Percentiles rank a stretch among this genome's conserved stretches.
These are phyloP conservation scores for Aplocera efformata DNA, from an alignment of 2,888 invertebrate species.

Conservation along the genomic window DNA sequence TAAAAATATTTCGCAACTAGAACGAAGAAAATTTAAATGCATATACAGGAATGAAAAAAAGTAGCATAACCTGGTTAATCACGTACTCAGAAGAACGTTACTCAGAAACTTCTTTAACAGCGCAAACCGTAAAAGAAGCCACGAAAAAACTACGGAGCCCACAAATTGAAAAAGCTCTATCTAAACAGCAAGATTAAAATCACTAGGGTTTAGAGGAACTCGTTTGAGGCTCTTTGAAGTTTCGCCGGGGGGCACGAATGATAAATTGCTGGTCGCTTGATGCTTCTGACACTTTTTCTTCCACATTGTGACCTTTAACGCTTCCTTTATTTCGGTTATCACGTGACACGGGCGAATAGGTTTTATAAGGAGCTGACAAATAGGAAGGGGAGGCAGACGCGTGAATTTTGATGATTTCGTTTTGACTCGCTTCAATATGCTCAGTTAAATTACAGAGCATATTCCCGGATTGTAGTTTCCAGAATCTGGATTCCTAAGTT, in stretches of 20 bases:
- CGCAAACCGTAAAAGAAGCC: conserved; percentile 1
- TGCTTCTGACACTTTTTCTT: conserved; percentile 57
- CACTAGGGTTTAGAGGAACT: conserved; percentile 52
- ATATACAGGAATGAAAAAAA: too few species aligned
- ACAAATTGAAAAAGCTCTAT: conserved; percentile 45
- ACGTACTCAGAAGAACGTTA: too few species aligned
- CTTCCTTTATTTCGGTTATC: conserved; percentile 61
- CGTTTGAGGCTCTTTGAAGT: conserved; percentile 57
- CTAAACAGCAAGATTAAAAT: conserved; percentile 67
- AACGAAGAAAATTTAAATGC: too few species aligned
- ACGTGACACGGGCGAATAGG: conserved; percentile 53
- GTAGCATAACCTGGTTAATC: too few species aligned
- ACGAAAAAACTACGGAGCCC: conserved; percentile 42
- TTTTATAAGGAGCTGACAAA: conserved; percentile 55
- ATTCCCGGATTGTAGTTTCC: too few species aligned
- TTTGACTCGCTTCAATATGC: too few species aligned
- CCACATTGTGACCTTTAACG: conserved; percentile 50
- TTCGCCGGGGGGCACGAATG: conserved; percentile 51
- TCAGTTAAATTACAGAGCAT: too few species aligned
- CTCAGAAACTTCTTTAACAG: too few species aligned
- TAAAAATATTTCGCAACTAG: too few species aligned
- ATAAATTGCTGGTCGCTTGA: conserved; percentile 62
- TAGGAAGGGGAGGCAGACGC: conserved; percentile 30
- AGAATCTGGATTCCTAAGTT: too few species aligned
- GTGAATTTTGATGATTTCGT: conserved; percentile 21